Base-by-base conservation (phyloP, 1,140 invertebrate genomes). In the Nomia melanderi region DNA sequence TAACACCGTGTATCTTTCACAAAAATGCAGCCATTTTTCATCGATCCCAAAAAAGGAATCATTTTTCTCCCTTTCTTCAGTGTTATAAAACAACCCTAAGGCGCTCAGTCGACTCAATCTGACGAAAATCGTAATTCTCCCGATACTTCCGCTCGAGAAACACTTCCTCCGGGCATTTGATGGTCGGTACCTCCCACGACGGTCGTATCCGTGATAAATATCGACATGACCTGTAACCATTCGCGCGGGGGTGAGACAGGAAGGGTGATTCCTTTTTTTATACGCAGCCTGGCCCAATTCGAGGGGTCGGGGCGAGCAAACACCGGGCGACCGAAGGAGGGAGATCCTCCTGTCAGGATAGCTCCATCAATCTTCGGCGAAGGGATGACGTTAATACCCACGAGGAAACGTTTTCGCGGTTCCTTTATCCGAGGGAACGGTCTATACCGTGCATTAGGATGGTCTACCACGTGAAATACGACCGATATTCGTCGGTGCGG, bases 301-400 rank as follows among this genome's bases (percentile, higher is more conserved):
- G 20, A 20, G 75, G n/a, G 50, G 60, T 23, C 23, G 7, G 69
- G n/a, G 65, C 44, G 64, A 36, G 71, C 59, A 69, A 70, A 71
- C 62, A 64, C n/a, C n/a, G 64, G 65, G 64, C 56, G 57, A 41
- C 25, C 17, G 29, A 41, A 59, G 76, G 70, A 44, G 79, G 77
- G 59, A 71, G 56, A 65, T 57, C 72, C 79, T 57, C 72, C 79
- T 87, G 81, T 86, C 84, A 81, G 82, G 85, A 86, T 83, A 77
- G 83, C 86, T 88, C 87, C 90, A 91, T 92, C 90, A 91, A 92
- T 92, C 90, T 88, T 90, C 89, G 85, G 82, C 83, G 87, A 83
- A 83, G 81, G 82, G 83, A 88, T 90, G 88, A 91, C 88, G 89
- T 84, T 89, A 89, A 90, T 87, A 89, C 87, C 88, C 83, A 86